Base-by-base conservation (phyloP, 2,113 vertebrate species). In the Motacilla tschutschensis region DNA sequence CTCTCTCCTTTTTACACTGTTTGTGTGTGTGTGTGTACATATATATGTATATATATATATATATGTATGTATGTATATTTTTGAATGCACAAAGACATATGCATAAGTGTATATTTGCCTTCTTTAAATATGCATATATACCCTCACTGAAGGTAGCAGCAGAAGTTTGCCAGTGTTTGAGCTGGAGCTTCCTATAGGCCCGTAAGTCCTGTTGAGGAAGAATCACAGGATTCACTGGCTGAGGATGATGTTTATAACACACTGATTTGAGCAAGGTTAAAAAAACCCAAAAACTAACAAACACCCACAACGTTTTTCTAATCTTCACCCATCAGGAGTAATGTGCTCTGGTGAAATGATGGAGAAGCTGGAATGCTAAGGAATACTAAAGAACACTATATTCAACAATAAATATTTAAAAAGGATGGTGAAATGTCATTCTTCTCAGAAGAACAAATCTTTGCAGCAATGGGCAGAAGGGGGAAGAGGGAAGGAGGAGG, bases 361-460 rank as follows among this genome's bases (percentile, higher is more conserved):
- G 17, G 25, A 26, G 18, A 83, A 76, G 38, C 35, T 81, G 51
- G 50, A 64, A 69, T 5, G 3, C 47, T 76, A 43, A 92, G 65
- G 60, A 55, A 64, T 75, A 43, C 9, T 72, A 44, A 82, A 87
- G 24, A 59, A 40, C 21, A 46, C 9, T 62, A 19, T 81, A 44
- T 44, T 91, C 14, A 36, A 33, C 20, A 64, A 63, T 76, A 73
- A 73, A 76, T 94, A 85, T 83, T 90, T 79, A 10, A 78, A 91
- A 51, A 50, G 28, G 22, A 43, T 65, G 21, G 16, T 71, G 65
- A 85, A 91, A 75, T 60, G 31, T 33, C 22, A 17, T 63, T 84
- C 89, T 94, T 83, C 38, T 64, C 21, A 82, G 86, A 81, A 85
- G 82, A 71, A 19, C 8, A 54, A 66, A 59, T 51, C 8, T 74